phyloP scores from a whole-genome alignment of 1,140 invertebrate genomes.

The Nephotettix cincticeps region DNA sequence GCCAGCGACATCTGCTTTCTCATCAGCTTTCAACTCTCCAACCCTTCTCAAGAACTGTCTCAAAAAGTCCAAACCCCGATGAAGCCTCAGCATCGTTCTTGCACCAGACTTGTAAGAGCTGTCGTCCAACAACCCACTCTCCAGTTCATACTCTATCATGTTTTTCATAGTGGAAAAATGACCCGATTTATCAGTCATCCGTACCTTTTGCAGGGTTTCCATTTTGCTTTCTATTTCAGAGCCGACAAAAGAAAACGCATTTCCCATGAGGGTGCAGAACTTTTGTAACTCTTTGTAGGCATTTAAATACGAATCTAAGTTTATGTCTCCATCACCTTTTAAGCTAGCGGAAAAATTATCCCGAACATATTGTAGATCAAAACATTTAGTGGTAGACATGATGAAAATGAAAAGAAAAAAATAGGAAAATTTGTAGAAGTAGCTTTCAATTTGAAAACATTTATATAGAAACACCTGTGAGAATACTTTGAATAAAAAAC shows the following conservation, averaged over 20 bases:
- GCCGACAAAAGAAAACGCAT: constrained; percentile 89
- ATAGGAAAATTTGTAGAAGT: too few species aligned
- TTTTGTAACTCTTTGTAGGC: constrained; percentile 69
- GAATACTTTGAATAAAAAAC: too few species aligned
- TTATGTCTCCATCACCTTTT: constrained; percentile 60
- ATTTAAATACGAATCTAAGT: constrained; percentile 61
- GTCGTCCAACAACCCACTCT: constrained; percentile 64
- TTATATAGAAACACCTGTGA: too few species aligned
- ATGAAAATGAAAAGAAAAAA: too few species aligned
- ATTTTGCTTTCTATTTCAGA: constrained; percentile 87
- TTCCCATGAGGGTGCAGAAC: constrained; percentile 88
- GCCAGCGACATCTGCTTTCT: constrained; percentile 71
- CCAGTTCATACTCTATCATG: constrained; percentile 86
- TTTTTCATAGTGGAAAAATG: constrained; percentile 79
- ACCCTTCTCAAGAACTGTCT: constrained; percentile 74
- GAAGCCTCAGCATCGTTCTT: constrained; percentile 82
- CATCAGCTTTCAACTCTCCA: constrained; percentile 60
- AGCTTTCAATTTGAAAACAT: too few species aligned
- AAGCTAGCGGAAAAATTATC: constrained; percentile 45
- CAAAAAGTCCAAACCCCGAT: constrained; percentile 91
- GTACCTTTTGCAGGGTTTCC: constrained; percentile 68
- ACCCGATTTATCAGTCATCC: constrained; percentile 58
- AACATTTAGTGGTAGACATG: constrained; percentile 14
- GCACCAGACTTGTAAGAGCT: constrained; percentile 74
- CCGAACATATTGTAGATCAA: constrained; percentile 46